Conservation (phyloP, 2,888 invertebrate genomes). For the Cerceris rybyensis region DNA sequence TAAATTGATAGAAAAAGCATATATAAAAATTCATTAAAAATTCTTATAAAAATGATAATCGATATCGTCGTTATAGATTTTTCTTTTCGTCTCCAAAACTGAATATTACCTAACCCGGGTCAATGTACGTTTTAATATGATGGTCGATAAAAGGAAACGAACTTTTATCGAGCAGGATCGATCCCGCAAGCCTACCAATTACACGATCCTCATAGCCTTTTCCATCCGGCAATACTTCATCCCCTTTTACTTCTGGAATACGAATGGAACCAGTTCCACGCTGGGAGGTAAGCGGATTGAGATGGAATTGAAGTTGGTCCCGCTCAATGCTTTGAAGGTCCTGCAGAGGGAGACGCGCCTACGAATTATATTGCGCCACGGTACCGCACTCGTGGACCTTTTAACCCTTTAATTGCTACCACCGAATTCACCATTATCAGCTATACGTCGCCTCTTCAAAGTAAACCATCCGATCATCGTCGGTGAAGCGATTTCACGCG, state of each 20-base stretch:
- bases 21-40: too few species aligned
- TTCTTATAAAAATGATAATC: too few species aligned
- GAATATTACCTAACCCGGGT: background rate
- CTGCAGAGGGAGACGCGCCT: constrained; percentile 64
- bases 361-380: constrained; percentile 66
- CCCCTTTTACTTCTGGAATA: constrained; percentile 67
- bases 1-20: too few species aligned
- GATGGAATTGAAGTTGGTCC: constrained; percentile 76
- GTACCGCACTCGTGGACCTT: constrained; percentile 66
- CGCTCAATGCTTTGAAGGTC: constrained; percentile 72
- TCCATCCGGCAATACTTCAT: constrained; percentile 64
- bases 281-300: constrained; percentile 77
- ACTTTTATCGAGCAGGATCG: constrained; percentile 51
- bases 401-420: constrained; percentile 74
- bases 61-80: too few species aligned
- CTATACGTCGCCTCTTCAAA: constrained; percentile 63
- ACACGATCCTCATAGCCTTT: constrained; percentile 60
- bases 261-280: constrained; percentile 64
- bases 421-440: constrained; percentile 64
- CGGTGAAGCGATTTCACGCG: constrained; percentile 63
- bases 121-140: constrained; percentile 32
- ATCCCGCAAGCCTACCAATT: constrained; percentile 58
- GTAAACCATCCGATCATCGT: constrained; percentile 65
- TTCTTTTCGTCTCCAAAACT: background rate
- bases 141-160: constrained; percentile 34